Conservation (phyloP, 2,888 invertebrate genomes). For the Caradrina clavipalpis region DNA sequence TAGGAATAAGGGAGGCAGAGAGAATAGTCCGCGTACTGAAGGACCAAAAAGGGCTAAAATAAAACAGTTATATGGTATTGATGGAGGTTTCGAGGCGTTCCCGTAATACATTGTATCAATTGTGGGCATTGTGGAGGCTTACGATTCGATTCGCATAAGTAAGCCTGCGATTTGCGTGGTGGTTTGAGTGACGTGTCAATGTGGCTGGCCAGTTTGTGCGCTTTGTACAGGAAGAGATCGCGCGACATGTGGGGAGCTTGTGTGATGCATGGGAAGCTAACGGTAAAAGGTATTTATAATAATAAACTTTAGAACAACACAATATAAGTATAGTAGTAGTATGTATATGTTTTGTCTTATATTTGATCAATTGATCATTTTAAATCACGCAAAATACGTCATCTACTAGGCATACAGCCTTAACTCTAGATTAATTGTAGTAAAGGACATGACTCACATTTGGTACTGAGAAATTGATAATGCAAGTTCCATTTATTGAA, state of each 20-base stretch:
- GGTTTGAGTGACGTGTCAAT: conserved; percentile 70
- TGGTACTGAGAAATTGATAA: not conserved
- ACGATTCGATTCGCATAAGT: conserved; percentile 77
- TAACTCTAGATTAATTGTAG: not conserved
- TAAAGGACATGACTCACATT: not conserved
- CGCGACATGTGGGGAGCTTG: conserved; percentile 46
- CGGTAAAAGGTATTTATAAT: conserved; percentile 36
- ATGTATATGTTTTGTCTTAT: too few species aligned
- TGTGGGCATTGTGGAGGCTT: conserved; percentile 72
- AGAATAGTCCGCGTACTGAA: conserved; percentile 2
- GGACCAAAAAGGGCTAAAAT: conserved; percentile 59
- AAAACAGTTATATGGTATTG: conserved; percentile 70
- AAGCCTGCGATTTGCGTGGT: conserved; percentile 62
- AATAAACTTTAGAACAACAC: too few species aligned
- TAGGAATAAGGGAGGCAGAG: conserved; percentile 1
- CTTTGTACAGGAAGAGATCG: conserved; percentile 50
- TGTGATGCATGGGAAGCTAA: conserved; percentile 32
- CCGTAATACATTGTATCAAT: conserved; percentile 80
- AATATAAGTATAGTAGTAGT: too few species aligned
- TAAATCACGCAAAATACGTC: too few species aligned
- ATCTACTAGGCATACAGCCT: too few species aligned
- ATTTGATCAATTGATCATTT: too few species aligned
- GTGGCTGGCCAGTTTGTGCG: conserved; percentile 53
- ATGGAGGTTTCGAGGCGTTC: conserved; percentile 70
- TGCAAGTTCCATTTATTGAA: not conserved